These are phyloP conservation scores for Dendrophyllia cribrosa DNA, from an alignment of 64 coral and sea anemone species.

Conservation along the genomic window DNA sequence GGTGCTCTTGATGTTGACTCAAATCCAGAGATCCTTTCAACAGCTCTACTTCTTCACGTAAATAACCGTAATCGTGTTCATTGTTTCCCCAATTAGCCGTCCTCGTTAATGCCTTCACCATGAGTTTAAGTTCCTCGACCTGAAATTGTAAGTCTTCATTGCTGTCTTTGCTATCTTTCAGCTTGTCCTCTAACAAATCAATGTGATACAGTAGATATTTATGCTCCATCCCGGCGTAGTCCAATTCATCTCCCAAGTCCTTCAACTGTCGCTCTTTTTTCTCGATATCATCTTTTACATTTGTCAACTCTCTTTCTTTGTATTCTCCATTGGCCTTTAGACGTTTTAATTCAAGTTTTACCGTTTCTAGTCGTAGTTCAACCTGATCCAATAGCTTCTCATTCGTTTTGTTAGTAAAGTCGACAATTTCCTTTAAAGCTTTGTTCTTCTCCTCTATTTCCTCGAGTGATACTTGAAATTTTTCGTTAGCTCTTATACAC, in stretches of 20 bases:
- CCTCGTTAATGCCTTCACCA: neutral
- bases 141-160: neutral
- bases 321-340: neutral
- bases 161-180: neutral
- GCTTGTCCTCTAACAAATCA: neutral
- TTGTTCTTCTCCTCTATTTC: neutral
- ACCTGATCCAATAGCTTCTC: neutral
- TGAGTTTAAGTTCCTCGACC: neutral
- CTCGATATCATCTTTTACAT: constrained; percentile 7
- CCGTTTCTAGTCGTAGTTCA: neutral
- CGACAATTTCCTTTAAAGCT: neutral
- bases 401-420: neutral
- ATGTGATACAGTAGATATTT: neutral
- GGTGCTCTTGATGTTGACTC: neutral
- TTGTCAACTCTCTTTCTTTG: constrained; percentile 18
- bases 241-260: neutral
- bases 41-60: constrained; percentile 5
- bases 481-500: neutral
- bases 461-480: neutral
- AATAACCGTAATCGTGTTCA: neutral
- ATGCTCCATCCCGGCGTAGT: neutral
- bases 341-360: neutral
- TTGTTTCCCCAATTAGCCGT: neutral
- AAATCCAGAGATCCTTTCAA: constrained; percentile 11
- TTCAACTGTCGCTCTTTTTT: neutral